A percentile compares a stretch with the other conserved stretches of the same genome.
phyloP scores from a whole-genome alignment of 2,797 vertebrate species.

The Lepilemur ruficaudatus region DNA sequence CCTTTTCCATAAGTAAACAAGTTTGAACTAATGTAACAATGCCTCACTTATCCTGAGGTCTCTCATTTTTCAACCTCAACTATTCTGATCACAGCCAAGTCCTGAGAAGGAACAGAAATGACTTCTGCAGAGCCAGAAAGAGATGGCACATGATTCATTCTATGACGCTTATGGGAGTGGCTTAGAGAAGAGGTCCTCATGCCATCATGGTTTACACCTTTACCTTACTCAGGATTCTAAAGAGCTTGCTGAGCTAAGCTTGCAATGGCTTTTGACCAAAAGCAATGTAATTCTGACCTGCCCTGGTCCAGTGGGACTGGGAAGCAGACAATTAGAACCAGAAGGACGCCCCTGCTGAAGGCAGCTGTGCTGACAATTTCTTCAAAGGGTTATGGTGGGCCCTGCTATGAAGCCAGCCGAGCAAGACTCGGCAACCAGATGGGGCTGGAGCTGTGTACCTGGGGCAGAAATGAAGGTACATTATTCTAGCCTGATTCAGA shows the following conservation, averaged over 20 bases:
- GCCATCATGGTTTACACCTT: not conserved
- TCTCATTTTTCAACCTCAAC: conserved; percentile 48
- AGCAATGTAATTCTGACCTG: not conserved
- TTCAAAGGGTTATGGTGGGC: not conserved
- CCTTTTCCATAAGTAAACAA: conserved; percentile 50
- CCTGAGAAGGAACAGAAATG: not conserved
- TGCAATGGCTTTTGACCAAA: not conserved
- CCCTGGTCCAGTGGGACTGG: not conserved
- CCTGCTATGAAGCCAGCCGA: not conserved
- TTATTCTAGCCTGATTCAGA: not conserved
- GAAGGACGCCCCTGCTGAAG: not conserved
- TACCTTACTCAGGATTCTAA: not conserved
- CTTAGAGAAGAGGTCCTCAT: not conserved
- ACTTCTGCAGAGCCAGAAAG: not conserved
- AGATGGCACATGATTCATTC: not conserved
- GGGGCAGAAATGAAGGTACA: not conserved
- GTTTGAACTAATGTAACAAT: conserved; percentile 35
- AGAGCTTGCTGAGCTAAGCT: not conserved
- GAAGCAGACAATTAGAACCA: not conserved
- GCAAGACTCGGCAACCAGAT: not conserved
- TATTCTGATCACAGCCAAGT: conserved; percentile 36
- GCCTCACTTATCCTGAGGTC: not conserved
- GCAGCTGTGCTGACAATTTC: not conserved
- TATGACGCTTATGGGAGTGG: not conserved
- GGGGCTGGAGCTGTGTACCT: not conserved